phyloP scores from a whole-genome alignment of 1,140 invertebrate species.

The Chrysopa pallens region DNA sequence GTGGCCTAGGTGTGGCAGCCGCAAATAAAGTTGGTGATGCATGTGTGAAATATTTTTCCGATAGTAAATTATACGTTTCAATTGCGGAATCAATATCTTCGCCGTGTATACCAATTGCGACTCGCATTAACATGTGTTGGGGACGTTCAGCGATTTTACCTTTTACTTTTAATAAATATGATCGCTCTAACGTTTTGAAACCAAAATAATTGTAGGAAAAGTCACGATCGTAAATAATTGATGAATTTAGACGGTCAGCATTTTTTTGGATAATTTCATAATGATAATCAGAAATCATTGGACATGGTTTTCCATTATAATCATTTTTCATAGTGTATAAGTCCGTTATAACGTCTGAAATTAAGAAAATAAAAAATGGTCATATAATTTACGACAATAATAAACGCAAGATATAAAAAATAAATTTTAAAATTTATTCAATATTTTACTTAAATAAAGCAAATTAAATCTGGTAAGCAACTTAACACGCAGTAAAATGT shows the following conservation, averaged over 20 bases:
- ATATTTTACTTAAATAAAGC: too few relatives aligned
- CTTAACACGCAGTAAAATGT: too few relatives aligned
- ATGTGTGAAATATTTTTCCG: constrained; percentile 94
- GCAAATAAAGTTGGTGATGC: constrained; percentile 95
- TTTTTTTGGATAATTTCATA: constrained; percentile 75
- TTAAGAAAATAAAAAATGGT: constrained; percentile 5
- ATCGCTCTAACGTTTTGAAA: constrained; percentile 94
- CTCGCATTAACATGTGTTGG: constrained; percentile 98
- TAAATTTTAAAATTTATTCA: too few relatives aligned
- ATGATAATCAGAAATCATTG: constrained; percentile 75
- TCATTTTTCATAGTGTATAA: constrained; percentile 62
- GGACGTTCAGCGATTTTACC: constrained; percentile 90
- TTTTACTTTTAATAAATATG: constrained; percentile 88
- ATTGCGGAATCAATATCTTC: constrained; percentile 86
- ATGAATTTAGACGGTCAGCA: constrained; percentile 80
- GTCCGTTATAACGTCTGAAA: constrained; percentile 80
- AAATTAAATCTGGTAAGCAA: too few relatives aligned
- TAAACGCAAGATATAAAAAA: too few relatives aligned
- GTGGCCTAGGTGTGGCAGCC: constrained; percentile 78
- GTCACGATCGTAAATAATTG: constrained; percentile 94
- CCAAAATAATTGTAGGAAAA: constrained; percentile 98
- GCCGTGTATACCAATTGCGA: constrained; percentile 90
- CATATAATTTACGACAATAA: too few relatives aligned
- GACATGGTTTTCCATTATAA: constrained; percentile 44
- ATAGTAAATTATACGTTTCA: constrained; percentile 92